Percentiles rank a stretch among this genome's conserved stretches.
These are phyloP conservation scores for Cotesia chilonis DNA, from an alignment of 1,140 invertebrate genomes.

Conservation along the genomic window DNA sequence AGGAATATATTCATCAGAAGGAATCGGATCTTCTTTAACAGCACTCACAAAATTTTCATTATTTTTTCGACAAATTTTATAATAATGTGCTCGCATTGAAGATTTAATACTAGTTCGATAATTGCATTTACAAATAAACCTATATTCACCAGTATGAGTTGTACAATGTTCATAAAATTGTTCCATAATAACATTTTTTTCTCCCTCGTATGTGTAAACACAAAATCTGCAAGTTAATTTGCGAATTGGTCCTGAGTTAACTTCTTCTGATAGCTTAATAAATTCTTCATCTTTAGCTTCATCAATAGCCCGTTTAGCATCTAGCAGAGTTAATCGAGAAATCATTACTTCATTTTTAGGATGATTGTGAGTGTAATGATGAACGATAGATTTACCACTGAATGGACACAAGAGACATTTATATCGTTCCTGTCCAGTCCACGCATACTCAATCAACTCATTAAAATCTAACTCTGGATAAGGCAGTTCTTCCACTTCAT, in stretches of 20 bases:
- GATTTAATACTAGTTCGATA: constrained; percentile 61
- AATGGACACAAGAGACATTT: constrained; percentile 71
- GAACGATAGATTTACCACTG: constrained; percentile 70
- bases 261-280: constrained; percentile 33
- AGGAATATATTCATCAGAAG: constrained; percentile 57
- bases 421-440: constrained; percentile 55
- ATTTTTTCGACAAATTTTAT: constrained; percentile 52
- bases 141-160: constrained; percentile 78
- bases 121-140: constrained; percentile 70
- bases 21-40: constrained; percentile 48
- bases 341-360: constrained; percentile 72
- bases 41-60: constrained; percentile 44
- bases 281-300: constrained; percentile 49
- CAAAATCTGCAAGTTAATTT: constrained; percentile 67
- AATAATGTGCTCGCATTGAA: constrained; percentile 64
- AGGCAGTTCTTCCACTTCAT: not conserved
- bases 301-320: constrained; percentile 64
- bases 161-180: constrained; percentile 75
- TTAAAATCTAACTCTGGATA: constrained; percentile 14
- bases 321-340: constrained; percentile 66
- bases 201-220: constrained; percentile 56
- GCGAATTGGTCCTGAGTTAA: constrained; percentile 52
- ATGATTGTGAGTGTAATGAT: constrained; percentile 73
- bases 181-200: constrained; percentile 50
- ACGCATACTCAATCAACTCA: constrained; percentile 52